Evolutionary conservation across 2,797 vertebrate species (phyloP), one percentile per base, ranked within the genome.

Genomic region (Monodelphis domestica): DNA sequence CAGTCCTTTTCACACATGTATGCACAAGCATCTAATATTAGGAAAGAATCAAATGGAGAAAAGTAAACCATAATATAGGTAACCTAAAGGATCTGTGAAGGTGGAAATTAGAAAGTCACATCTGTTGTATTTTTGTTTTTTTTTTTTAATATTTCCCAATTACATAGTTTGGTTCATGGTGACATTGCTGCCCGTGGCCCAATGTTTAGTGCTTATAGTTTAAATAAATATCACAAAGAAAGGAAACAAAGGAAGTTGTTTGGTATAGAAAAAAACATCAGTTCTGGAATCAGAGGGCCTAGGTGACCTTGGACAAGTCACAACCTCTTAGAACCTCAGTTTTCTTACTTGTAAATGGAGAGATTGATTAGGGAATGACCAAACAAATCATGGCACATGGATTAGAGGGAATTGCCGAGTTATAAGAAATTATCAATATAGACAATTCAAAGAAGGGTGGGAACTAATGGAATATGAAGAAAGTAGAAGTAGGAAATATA

Each of bases 31-130:
- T 94, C 97, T 96, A 24, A 88, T 0, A 0, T 91, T 4, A 91
- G 94, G 95, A 90, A 53, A 96, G 30, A 95, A 5, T 12, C 15
- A 53, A 70, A 26, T 91, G 53, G 94, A 89, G 53, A 78, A 78
- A 78, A 78, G 17, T 78, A 45, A 57, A 21, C 17, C n/a, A 24
- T 38, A 45, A 24, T 24, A 7, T 45, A 78, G 7, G 6, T 45
- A 78, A 45, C 5, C 24, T 7, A n/a, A 63, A 63, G 63, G 17
- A 78, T 45, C 6, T 4, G 30, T 63, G 12, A 63, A 63, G 30
- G 57, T 15, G 4, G 30, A n/a, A 78, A 6, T 78, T 78, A 78
- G 63, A 78, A 78, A 78, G 21, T n/a, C 63, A 70, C 59, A 45
- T 14, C 63, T 24, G 3, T 38, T 78, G 63, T 45, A 45, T 45